A percentile compares a stretch with the other conserved stretches of the same genome.
phyloP scores from a whole-genome alignment of 2,113 vertebrate species.

The Nothobranchius furzeri region DNA sequence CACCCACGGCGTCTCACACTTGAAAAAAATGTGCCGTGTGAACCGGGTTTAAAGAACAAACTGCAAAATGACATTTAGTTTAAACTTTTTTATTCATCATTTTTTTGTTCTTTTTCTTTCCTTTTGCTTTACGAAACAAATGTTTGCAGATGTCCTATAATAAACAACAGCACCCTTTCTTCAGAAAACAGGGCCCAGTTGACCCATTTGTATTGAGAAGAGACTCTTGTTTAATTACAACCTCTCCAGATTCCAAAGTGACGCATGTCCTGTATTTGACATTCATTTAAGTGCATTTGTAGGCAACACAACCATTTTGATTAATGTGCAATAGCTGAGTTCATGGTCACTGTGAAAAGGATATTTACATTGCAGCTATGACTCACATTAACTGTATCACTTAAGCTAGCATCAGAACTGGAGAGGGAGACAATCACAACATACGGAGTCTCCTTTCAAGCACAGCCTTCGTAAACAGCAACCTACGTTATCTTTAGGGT shows the following conservation, averaged over 20 bases:
- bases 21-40: no score
- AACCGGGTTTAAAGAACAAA: neutral
- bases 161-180: conserved; percentile 77
- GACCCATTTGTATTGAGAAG: conserved; percentile 55
- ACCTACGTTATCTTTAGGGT: conserved; percentile 76
- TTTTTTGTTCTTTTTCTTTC: conserved; percentile 70
- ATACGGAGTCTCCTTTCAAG: conserved; percentile 70
- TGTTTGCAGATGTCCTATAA: conserved; percentile 82
- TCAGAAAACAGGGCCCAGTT: conserved; percentile 40
- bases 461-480: conserved; percentile 75
- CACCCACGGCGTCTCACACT: no score
- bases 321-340: conserved; percentile 75
- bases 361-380: conserved; percentile 77
- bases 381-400: conserved; percentile 69
- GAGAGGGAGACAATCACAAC: conserved; percentile 66
- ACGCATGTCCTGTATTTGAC: conserved; percentile 68
- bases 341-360: conserved; percentile 70
- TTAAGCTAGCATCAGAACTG: conserved; percentile 61
- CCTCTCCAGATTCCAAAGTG: conserved; percentile 72
- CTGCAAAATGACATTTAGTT: conserved; percentile 35
- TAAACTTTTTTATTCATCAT: conserved; percentile 76
- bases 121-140: conserved; percentile 83
- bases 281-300: conserved; percentile 82
- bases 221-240: conserved; percentile 66
- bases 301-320: conserved; percentile 68